Evolutionary conservation across 2,888 invertebrate species (phyloP).

Genomic region (Lochmaea crataegi): DNA sequence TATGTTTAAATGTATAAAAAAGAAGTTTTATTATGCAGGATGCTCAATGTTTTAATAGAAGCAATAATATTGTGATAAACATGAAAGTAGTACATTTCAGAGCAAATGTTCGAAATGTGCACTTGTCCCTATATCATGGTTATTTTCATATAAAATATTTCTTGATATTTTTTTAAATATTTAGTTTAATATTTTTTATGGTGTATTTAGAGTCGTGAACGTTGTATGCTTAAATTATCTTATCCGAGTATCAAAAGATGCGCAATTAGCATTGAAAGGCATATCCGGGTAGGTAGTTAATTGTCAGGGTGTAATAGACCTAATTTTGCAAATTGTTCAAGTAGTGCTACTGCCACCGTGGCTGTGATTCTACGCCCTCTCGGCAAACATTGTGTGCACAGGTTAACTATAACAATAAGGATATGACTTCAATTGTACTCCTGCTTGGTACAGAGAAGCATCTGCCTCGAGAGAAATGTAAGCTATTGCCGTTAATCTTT

Average conservation of each 20-base stretch:
- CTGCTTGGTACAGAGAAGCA: slow-evolving; percentile 25
- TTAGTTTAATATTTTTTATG: neutral
- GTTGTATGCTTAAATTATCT: neutral
- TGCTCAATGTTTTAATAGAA: too few relatives aligned
- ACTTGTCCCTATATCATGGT: too few relatives aligned
- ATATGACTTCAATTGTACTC: slow-evolving; percentile 40
- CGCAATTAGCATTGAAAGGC: slow-evolving; percentile 29
- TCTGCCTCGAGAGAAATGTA: slow-evolving; percentile 20
- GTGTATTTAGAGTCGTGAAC: neutral
- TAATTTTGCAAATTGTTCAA: slow-evolving; percentile 41
- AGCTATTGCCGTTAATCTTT: slow-evolving; percentile 22
- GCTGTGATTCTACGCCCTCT: slow-evolving; percentile 37
- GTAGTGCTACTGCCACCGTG: slow-evolving; percentile 33
- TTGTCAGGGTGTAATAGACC: slow-evolving; percentile 35
- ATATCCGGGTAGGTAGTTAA: slow-evolving; percentile 31
- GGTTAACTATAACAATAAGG: slow-evolving; percentile 51
- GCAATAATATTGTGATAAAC: too few relatives aligned
- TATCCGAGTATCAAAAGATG: slow-evolving; percentile 11
- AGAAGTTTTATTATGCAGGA: too few relatives aligned
- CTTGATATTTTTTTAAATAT: neutral
- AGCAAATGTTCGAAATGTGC: too few relatives aligned
- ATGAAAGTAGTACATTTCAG: too few relatives aligned
- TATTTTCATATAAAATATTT: neutral
- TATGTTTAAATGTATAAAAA: too few relatives aligned
- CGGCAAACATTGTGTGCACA: slow-evolving; percentile 40